phyloP scores from a whole-genome alignment of 2,113 vertebrate genomes.

The Chiloscyllium plagiosum region DNA sequence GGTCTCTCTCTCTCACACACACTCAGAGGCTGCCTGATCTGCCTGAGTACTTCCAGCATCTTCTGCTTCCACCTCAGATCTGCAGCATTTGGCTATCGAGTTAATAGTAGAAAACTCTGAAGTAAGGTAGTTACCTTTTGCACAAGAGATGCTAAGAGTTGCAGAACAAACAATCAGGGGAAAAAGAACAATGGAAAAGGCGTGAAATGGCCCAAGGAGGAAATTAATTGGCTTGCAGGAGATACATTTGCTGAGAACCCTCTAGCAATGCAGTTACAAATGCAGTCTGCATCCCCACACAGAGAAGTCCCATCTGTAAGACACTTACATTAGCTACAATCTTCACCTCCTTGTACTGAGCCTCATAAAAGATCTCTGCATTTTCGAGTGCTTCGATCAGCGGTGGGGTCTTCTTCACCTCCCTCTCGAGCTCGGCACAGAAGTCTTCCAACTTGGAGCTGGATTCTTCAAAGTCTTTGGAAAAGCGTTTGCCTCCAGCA shows the following conservation, averaged over 20 bases:
- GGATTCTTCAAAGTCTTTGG: constrained; percentile 93
- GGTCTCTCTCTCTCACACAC: no score
- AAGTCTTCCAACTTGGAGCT: constrained; percentile 89
- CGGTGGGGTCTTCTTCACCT: constrained; percentile 74
- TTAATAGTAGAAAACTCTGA: not conserved
- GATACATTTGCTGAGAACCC: no score
- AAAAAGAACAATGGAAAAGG: not conserved
- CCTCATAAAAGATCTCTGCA: constrained; percentile 92
- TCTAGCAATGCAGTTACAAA: not conserved
- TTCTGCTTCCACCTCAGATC: no score
- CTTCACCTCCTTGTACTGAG: constrained; percentile 96
- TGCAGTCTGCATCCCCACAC: no score
- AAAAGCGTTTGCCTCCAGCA: constrained; percentile 91
- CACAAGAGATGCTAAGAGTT: not conserved
- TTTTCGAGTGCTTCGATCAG: constrained; percentile 85
- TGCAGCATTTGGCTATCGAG: no score
- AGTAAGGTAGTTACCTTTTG: not conserved
- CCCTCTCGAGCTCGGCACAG: constrained; percentile 80
- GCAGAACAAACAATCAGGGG: not conserved
- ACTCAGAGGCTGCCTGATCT: no score
- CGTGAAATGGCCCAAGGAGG: not conserved
- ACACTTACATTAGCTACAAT: constrained; percentile 91
- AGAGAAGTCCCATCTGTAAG: not conserved
- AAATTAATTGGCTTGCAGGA: not conserved
- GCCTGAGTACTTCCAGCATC: no score